These are phyloP conservation scores for Paraescarpia echinospica DNA, from an alignment of 1,140 invertebrate genomes.

Conservation along the genomic window DNA sequence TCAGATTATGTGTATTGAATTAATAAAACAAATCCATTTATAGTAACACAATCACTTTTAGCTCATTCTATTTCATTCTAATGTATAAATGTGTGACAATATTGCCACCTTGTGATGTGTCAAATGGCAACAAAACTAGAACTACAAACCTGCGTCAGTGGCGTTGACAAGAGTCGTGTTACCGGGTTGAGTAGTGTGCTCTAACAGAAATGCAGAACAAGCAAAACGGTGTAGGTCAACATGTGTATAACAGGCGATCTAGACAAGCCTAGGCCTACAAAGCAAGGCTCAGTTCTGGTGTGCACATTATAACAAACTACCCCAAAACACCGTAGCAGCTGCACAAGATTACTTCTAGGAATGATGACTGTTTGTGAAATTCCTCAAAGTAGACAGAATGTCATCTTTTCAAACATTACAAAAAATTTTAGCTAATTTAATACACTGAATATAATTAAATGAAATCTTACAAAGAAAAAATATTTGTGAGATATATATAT, in stretches of 20 bases:
- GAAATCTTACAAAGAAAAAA: too few species aligned
- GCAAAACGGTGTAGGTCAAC: neutral
- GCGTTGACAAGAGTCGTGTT: neutral
- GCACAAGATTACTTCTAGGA: neutral
- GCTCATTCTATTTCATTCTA: neutral
- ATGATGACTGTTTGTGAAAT: neutral
- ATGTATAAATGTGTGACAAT: neutral
- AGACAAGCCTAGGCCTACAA: neutral
- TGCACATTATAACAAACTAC: neutral
- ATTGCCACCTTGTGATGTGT: neutral
- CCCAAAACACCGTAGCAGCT: neutral
- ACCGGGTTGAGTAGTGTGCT: neutral
- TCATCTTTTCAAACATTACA: neutral
- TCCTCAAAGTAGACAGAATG: neutral
- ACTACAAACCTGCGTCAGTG: neutral
- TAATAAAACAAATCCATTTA: neutral
- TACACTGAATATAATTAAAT: neutral
- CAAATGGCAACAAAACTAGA: neutral
- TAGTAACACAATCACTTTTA: neutral
- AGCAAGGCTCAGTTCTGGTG: neutral
- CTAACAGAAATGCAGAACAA: neutral
- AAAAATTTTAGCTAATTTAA: neutral
- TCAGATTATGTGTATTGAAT: neutral
- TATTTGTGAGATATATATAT: neutral
- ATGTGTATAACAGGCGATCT: neutral